phyloP scores from a whole-genome alignment of 2,888 invertebrate genomes.

The Tiliacea aurago region DNA sequence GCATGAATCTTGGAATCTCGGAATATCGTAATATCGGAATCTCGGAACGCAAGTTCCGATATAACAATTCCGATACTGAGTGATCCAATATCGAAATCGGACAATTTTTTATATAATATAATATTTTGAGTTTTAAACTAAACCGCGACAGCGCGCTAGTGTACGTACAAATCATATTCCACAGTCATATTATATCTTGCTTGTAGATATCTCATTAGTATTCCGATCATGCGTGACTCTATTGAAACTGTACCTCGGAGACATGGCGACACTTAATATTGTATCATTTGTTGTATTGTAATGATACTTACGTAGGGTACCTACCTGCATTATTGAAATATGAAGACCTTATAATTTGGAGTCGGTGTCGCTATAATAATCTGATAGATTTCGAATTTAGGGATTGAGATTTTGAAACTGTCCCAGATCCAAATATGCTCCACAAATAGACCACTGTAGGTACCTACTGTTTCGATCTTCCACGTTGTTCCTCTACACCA shows the following conservation, averaged over 20 bases:
- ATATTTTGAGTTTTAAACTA: too few species aligned
- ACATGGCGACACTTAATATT: conserved; percentile 19
- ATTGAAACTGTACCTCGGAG: conserved; percentile 36
- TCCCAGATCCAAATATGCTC: not conserved
- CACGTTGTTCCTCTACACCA: not conserved
- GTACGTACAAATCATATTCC: not conserved
- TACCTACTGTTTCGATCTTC: not conserved
- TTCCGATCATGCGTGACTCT: conserved; percentile 30
- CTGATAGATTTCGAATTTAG: not conserved
- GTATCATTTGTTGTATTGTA: conserved; percentile 16
- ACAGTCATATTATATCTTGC: not conserved
- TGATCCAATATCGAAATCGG: too few species aligned
- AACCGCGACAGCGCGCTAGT: too few species aligned
- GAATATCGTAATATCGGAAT: too few species aligned
- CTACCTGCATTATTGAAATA: not conserved
- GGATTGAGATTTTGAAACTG: not conserved
- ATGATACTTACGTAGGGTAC: not conserved
- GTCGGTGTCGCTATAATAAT: not conserved
- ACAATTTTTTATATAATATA: too few species aligned
- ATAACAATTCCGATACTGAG: too few species aligned
- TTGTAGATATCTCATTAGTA: conserved; percentile 21
- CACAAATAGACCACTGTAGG: not conserved
- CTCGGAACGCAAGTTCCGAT: too few species aligned
- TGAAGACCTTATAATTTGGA: not conserved
- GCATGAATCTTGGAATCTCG: too few species aligned